Evolutionary conservation across 1,140 invertebrate genomes (phyloP).

Genomic region (Ceratina australensis): DNA sequence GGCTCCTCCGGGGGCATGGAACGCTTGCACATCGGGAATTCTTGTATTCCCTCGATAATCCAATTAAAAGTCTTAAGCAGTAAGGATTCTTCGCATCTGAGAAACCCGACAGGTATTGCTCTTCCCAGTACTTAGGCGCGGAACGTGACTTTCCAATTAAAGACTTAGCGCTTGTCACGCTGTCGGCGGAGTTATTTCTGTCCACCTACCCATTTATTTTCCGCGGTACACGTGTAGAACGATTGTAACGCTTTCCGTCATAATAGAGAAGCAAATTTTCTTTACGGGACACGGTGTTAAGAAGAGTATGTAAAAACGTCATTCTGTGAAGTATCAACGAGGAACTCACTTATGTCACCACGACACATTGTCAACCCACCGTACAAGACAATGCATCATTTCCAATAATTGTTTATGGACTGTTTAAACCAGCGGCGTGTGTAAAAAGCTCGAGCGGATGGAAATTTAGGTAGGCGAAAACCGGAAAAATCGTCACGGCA

Average conservation of each 20-base stretch:
- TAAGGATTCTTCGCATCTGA: conserved; percentile 54
- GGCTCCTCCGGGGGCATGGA: neutral
- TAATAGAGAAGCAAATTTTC: no score
- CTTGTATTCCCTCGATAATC: conserved; percentile 36
- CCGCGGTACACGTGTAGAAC: no score
- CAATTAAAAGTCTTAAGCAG: conserved; percentile 52
- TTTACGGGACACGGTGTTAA: no score
- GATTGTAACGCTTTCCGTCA: no score
- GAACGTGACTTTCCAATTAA: conserved; percentile 33
- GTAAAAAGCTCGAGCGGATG: no score
- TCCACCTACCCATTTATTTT: neutral
- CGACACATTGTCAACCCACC: no score
- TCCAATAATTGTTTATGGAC: no score
- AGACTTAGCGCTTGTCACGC: neutral
- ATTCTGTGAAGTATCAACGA: no score
- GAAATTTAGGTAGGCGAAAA: neutral
- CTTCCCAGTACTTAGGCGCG: neutral
- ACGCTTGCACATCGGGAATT: neutral
- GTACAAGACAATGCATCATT: no score
- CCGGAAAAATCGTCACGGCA: neutral
- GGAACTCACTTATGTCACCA: no score
- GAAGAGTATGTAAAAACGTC: no score
- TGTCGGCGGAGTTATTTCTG: neutral
- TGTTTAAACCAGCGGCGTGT: no score
- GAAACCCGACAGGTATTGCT: conserved; percentile 44